phyloP scores from a whole-genome alignment of 2,113 vertebrate genomes.

The Phaethon lepturus region DNA sequence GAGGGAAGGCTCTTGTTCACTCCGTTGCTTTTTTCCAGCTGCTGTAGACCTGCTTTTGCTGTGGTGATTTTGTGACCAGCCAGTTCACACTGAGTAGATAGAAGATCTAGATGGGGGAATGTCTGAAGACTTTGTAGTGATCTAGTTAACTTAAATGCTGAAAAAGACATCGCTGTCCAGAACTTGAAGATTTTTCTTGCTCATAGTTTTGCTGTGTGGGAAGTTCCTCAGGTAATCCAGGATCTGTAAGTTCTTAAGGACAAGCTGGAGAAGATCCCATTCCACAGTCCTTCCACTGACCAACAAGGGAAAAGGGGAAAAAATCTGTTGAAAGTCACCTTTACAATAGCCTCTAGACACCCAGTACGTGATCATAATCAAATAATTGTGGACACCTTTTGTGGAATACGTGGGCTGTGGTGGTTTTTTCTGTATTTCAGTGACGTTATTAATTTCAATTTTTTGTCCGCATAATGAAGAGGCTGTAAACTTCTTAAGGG shows the following conservation, averaged over 20 bases:
- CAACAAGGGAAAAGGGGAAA: background rate
- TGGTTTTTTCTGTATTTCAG: background rate
- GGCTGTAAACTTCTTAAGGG: background rate
- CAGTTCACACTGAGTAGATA: background rate
- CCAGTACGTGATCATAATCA: background rate
- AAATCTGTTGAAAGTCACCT: background rate
- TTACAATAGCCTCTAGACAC: background rate
- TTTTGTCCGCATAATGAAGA: background rate
- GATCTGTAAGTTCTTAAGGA: background rate
- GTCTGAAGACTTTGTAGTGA: background rate
- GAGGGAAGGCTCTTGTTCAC: background rate
- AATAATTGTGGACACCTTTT: background rate
- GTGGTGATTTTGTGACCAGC: background rate
- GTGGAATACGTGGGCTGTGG: background rate
- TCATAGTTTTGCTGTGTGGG: background rate
- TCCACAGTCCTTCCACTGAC: background rate
- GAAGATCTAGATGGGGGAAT: background rate
- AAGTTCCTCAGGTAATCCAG: background rate
- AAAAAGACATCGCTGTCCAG: fast-evolving
- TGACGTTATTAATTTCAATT: background rate
- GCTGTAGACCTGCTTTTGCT: background rate
- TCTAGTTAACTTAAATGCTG: background rate
- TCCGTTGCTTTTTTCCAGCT: background rate
- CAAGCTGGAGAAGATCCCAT: background rate
- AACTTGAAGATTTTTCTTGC: background rate